Percentiles rank a stretch among this genome's conserved stretches.
Evolutionary conservation across 2,888 invertebrate species (phyloP).

Genomic region (Panzeria rudis): DNA sequence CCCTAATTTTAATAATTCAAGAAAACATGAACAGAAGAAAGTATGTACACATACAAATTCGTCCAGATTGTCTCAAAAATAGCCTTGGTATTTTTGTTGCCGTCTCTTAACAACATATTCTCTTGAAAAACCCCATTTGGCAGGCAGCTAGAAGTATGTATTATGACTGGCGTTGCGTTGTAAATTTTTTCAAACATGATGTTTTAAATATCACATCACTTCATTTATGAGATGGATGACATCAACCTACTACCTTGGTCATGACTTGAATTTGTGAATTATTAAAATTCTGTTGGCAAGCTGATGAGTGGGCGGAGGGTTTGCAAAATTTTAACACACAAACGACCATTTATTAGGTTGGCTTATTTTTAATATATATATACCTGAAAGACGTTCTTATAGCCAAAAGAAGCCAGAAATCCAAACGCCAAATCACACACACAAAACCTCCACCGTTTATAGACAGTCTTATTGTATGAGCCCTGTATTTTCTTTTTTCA

Average conservation of each 20-base stretch:
- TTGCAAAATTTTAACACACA: background rate
- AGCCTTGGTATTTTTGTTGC: background rate
- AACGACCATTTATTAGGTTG: background rate
- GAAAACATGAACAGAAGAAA: background rate
- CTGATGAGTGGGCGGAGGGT: background rate
- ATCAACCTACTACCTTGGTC: conserved; percentile 31
- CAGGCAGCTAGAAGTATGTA: no score
- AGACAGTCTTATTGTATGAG: conserved; percentile 17
- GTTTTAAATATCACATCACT: conserved; percentile 23
- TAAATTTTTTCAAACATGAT: conserved; percentile 1
- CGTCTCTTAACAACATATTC: background rate
- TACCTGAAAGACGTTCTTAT: conserved; percentile 44
- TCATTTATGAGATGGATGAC: conserved; percentile 29
- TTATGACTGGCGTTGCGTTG: background rate
- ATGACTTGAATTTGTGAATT: conserved; percentile 12
- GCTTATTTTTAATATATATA: conserved; percentile 2
- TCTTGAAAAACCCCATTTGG: background rate
- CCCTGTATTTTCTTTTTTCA: conserved; percentile 11
- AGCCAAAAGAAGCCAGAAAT: conserved; percentile 14
- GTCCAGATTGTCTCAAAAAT: background rate
- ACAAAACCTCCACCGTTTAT: conserved; percentile 22
- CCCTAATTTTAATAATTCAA: background rate
- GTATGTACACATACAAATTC: background rate
- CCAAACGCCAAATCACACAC: conserved; percentile 24
- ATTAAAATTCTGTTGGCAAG: background rate